Evolutionary conservation across 1,140 invertebrate genomes (phyloP), one percentile per base, ranked within the genome.

Genomic region (Drosophila pseudoananassae): DNA sequence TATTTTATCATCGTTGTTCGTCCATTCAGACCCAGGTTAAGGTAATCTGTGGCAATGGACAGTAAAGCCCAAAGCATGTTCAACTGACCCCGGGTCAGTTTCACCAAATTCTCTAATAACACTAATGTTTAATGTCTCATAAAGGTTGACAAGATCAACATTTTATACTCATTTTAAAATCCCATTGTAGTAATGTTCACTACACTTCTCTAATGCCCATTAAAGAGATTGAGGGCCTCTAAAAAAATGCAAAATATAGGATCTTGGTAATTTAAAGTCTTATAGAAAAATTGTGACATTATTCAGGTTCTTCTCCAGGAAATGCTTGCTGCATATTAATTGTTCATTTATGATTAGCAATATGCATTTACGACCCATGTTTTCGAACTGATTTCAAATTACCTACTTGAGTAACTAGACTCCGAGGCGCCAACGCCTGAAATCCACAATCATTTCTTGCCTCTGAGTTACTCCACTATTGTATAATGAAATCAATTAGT

Each of bases 1-100:
- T 69, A 70, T 56, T 70, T 38, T 47, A 69, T n/a, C 63, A 68
- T 36, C 33, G 64, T 68, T 51, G 50, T 47, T 68, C 27, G 50
- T 23, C 53, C 51, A 55, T 46, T 68, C 23, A 53, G 50, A 29
- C 50, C 14, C 31, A 33, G 61, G 66, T 70, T 70, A 70, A 69
- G 43, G 66, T 69, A 70, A 70, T 70, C 66, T 56, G 43, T 31
- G 31, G 40, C 64, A 49, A 47, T 29, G 17, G 50, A 69, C 66
- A 69, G 51, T 69, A 33, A 23, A 23, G 20, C 27, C 23, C 52
- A 38, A 10, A 40, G 10, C 40, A 56, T 17, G 50, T 69, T 47
- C 5, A 69, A 70, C 53, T 46, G 29, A 36, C 20, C 23, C 29
- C 12, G 25, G 45, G 0, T 6, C 33, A 10, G 43, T 14, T 46